Evolutionary conservation across 30 jellyfish, hydroid and myxozoan genomes (phyloP).

Genomic region (Turritopsis rubra): DNA sequence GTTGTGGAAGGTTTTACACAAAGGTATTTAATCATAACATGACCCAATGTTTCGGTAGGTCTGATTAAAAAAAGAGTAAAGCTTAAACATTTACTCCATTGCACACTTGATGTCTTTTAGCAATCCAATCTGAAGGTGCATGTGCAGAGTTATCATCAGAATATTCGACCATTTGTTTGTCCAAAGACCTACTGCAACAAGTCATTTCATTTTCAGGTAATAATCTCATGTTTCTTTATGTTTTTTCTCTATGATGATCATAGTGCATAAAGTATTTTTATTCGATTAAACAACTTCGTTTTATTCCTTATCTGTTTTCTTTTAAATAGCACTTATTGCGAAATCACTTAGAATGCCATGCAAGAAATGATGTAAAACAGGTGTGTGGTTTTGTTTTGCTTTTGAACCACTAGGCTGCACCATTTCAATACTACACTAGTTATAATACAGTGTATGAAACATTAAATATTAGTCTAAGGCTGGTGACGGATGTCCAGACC

Average conservation of each 20-base stretch:
- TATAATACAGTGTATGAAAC: too few species aligned
- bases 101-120: neutral
- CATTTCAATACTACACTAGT: too few species aligned
- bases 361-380: neutral
- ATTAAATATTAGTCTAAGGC: too few species aligned
- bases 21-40: conserved; percentile 14
- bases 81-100: neutral
- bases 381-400: neutral
- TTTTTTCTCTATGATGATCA: neutral
- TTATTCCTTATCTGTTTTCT: neutral
- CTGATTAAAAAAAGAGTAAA: too few species aligned
- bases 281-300: neutral
- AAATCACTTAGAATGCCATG: conserved; percentile 24
- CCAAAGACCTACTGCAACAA: conserved; percentile 28
- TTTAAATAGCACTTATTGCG: conserved; percentile 24
- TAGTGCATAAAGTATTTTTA: too few species aligned
- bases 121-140: conserved; percentile 28
- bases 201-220: conserved; percentile 24
- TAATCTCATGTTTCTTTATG: neutral
- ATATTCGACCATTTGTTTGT: conserved; percentile 28
- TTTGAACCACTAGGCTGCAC: too few species aligned
- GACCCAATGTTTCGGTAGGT: too few species aligned
- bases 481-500: too few species aligned
- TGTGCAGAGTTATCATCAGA: conserved; percentile 28
- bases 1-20: conserved; percentile 33